These are phyloP conservation scores for Aphidius ervi DNA, from an alignment of 1,140 invertebrate species.

Conservation along the genomic window DNA sequence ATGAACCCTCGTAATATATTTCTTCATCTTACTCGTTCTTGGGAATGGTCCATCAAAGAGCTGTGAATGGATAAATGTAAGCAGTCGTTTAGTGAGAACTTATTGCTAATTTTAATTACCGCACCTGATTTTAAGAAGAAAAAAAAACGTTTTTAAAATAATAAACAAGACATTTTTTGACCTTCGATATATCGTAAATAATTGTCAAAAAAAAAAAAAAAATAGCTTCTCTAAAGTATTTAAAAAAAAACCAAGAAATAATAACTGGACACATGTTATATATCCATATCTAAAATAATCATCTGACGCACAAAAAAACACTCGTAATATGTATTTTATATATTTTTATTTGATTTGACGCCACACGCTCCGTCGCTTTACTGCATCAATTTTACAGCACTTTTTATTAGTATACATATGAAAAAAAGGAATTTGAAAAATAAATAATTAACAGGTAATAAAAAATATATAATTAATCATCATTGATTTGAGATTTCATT, in stretches of 20 bases:
- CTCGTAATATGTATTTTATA: constrained; percentile 30
- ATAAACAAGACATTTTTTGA: no score
- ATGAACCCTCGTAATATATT: constrained; percentile 36
- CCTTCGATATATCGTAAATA: no score
- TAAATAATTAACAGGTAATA: no score
- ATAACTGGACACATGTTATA: background rate
- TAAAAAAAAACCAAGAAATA: background rate
- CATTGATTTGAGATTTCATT: no score
- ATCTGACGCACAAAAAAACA: constrained; percentile 12
- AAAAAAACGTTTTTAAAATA: no score
- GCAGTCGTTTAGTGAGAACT: constrained; percentile 49
- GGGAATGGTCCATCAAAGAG: constrained; percentile 48
- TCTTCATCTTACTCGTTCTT: constrained; percentile 33
- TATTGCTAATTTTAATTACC: constrained; percentile 52
- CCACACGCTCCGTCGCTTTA: constrained; percentile 37
- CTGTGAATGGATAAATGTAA: constrained; percentile 51
- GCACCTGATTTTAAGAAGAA: constrained; percentile 36
- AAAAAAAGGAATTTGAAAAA: constrained; percentile 42
- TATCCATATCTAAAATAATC: constrained; percentile 4
- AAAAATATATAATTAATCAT: no score
- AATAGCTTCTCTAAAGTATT: background rate
- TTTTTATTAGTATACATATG: constrained; percentile 38
- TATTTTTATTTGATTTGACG: constrained; percentile 35
- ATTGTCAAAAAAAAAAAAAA: no score
- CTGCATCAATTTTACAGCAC: constrained; percentile 11